Evolutionary conservation across 2,797 vertebrate species (phyloP).

Genomic region (Pogoniulus pusillus): DNA sequence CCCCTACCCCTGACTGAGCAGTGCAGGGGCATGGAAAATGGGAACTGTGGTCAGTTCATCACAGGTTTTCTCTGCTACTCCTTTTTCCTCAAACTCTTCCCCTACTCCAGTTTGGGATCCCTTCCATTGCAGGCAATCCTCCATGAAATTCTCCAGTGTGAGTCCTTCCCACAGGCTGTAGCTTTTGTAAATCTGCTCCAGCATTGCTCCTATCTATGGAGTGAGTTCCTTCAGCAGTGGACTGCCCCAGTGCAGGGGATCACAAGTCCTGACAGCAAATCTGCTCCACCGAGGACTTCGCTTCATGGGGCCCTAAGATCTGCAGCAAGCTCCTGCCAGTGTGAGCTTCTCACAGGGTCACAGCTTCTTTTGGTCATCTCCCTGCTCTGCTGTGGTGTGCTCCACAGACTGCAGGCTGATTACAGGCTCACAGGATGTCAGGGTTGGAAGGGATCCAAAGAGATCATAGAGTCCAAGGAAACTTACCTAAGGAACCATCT

Average conservation of each 20-base stretch:
- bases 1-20: not conserved
- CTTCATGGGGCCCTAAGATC: not conserved
- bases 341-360: fast-evolving
- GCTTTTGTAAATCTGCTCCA: not conserved
- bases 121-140: not conserved
- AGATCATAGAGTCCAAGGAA: too few relatives aligned
- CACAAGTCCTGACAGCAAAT: not conserved
- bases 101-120: not conserved
- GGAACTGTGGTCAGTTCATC: not conserved
- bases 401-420: not conserved
- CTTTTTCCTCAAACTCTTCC: not conserved
- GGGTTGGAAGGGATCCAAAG: too few relatives aligned
- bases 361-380: not conserved
- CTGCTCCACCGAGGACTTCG: not conserved
- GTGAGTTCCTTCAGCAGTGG: not conserved
- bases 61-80: not conserved
- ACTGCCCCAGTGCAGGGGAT: not conserved
- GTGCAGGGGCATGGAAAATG: not conserved
- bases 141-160: not conserved
- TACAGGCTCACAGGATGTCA: too few relatives aligned
- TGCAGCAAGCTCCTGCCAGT: not conserved
- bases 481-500: too few relatives aligned
- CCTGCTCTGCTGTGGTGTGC: not conserved
- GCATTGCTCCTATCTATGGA: not conserved
- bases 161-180: not conserved